A percentile compares a stretch with the other conserved stretches of the same genome.
Evolutionary conservation across 2,888 invertebrate genomes (phyloP).

Genomic region (Tetragonula carbonaria): DNA sequence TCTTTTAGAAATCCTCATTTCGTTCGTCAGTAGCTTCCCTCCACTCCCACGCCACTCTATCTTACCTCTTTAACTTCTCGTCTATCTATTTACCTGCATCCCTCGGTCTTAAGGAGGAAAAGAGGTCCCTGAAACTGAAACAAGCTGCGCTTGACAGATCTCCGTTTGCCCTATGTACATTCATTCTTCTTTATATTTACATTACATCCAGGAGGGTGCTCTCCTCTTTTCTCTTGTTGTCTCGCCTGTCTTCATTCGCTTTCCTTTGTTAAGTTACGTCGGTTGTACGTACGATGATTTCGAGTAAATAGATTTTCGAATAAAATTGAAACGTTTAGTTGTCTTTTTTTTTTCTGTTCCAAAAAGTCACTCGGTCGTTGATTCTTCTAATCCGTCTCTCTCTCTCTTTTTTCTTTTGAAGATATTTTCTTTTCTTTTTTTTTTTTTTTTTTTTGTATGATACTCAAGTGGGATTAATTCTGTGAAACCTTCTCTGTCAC

Average conservation of each 20-base stretch:
- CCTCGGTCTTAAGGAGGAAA: neutral
- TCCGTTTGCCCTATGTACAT: constrained; percentile 7
- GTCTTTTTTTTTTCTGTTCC: neutral
- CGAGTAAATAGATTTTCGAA: neutral
- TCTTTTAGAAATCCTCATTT: constrained; percentile 29
- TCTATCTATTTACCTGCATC: constrained; percentile 32
- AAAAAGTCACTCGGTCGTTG: neutral
- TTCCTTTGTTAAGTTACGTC: neutral
- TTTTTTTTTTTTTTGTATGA: too few species aligned
- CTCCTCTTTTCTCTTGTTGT: too few species aligned
- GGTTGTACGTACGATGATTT: neutral
- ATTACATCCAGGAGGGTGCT: neutral
- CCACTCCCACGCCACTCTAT: neutral
- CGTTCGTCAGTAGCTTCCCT: neutral
- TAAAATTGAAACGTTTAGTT: neutral
- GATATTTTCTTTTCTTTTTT: too few species aligned
- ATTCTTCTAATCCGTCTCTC: too few species aligned
- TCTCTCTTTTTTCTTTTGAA: neutral
- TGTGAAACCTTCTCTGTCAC: too few species aligned
- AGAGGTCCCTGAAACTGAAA: constrained; percentile 30
- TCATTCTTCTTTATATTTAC: constrained; percentile 18
- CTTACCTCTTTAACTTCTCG: constrained; percentile 7
- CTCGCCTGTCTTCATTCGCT: neutral
- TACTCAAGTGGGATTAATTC: too few species aligned
- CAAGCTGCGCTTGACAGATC: constrained; percentile 20